These are phyloP conservation scores for Arge pagana DNA, from an alignment of 2,888 invertebrate genomes.

Conservation along the genomic window DNA sequence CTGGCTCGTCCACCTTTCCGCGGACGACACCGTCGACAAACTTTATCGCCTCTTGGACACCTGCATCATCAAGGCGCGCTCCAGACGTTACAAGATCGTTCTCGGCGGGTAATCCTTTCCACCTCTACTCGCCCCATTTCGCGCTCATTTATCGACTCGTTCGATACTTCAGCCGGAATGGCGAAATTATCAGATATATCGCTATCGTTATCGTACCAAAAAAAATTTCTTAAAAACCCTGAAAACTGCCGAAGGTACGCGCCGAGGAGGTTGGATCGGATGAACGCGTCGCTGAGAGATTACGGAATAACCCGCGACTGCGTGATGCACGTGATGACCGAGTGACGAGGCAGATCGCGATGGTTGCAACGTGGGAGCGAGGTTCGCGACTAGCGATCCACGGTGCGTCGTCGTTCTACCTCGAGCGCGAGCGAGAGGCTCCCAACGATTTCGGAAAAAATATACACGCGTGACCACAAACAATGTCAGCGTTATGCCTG, in stretches of 20 bases:
- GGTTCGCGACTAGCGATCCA: too few relatives aligned
- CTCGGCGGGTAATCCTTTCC: constrained; percentile 50
- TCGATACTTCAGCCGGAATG: too few relatives aligned
- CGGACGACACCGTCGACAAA: constrained; percentile 43
- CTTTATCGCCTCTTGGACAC: constrained; percentile 49
- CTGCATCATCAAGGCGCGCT: constrained; percentile 36
- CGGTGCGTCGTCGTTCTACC: too few relatives aligned
- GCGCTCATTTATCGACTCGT: too few relatives aligned
- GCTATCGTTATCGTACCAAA: neutral
- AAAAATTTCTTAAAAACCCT: neutral
- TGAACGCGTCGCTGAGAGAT: constrained; percentile 38
- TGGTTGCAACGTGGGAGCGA: too few relatives aligned
- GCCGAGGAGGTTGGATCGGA: constrained; percentile 41
- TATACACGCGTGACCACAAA: too few relatives aligned
- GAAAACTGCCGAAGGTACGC: constrained; percentile 38
- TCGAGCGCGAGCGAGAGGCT: too few relatives aligned
- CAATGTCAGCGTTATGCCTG: too few relatives aligned
- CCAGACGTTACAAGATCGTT: constrained; percentile 46
- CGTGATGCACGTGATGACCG: constrained; percentile 48
- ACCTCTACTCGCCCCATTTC: too few relatives aligned
- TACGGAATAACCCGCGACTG: constrained; percentile 48
- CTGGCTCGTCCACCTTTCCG: constrained; percentile 46
- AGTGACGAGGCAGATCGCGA: too few relatives aligned
- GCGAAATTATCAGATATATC: too few relatives aligned
- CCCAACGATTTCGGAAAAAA: too few relatives aligned